Evolutionary conservation across 2,797 vertebrate genomes (phyloP).

Genomic region (Triplophysa bombifrons): DNA sequence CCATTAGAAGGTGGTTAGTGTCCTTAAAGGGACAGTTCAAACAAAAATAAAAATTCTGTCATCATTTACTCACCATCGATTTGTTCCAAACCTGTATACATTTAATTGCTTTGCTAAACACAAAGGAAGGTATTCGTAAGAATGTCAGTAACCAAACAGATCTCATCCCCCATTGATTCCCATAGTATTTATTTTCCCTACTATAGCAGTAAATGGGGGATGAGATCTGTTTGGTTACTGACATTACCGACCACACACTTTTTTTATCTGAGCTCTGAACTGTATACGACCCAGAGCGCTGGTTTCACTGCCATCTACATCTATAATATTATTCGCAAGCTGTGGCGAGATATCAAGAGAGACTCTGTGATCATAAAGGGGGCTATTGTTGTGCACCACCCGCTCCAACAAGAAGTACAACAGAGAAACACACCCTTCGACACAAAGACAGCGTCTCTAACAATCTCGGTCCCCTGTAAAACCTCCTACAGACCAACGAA

Average conservation of each 20-base stretch:
- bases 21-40: too few relatives aligned
- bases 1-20: too few relatives aligned
- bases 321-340: conserved; percentile 74
- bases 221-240: too few relatives aligned
- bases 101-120: too few relatives aligned
- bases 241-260: neutral
- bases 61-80: too few relatives aligned
- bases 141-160: too few relatives aligned
- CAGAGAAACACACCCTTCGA: conserved; percentile 56
- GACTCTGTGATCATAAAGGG: conserved; percentile 75
- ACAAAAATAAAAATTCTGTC: too few relatives aligned
- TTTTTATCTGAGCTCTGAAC: neutral
- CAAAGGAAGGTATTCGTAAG: too few relatives aligned
- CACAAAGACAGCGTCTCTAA: conserved; percentile 62
- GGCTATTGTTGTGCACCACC: conserved; percentile 69
- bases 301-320: conserved; percentile 60
- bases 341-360: conserved; percentile 69
- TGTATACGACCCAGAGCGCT: conserved; percentile 34
- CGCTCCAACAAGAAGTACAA: conserved; percentile 38
- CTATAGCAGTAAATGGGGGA: too few relatives aligned
- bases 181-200: too few relatives aligned
- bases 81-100: too few relatives aligned
- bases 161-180: too few relatives aligned
- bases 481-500: conserved; percentile 23
- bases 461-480: conserved; percentile 26